A percentile compares a stretch with the other conserved stretches of the same genome.
Evolutionary conservation across 2,797 vertebrate species (phyloP).

Genomic region (Gadopsis marmoratus): DNA sequence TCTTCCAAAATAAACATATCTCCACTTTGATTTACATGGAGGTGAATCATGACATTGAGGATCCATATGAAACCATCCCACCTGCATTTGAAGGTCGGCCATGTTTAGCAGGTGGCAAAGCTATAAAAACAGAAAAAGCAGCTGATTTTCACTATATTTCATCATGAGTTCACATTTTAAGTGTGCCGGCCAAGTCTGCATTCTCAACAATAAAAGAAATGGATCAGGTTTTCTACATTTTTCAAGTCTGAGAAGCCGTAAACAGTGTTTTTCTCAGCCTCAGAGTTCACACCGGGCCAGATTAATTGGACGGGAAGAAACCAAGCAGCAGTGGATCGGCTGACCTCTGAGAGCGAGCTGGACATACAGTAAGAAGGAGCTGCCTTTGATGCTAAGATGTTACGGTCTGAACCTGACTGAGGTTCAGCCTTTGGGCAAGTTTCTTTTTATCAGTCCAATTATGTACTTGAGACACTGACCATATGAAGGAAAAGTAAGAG

Average conservation of each 20-base stretch:
- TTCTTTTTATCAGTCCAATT: slow-evolving; percentile 11
- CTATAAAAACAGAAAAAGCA: not conserved
- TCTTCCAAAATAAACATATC: not conserved
- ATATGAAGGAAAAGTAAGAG: slow-evolving; percentile 3
- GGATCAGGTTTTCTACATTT: slow-evolving; percentile 1
- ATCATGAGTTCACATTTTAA: not conserved
- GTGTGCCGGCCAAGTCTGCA: not conserved
- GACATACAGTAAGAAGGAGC: slow-evolving; percentile 35
- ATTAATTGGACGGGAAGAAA: slow-evolving; percentile 51
- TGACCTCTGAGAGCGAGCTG: slow-evolving; percentile 53
- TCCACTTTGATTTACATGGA: not conserved
- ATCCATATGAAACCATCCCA: not conserved
- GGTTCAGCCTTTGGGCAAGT: slow-evolving; percentile 45
- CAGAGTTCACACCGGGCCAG: slow-evolving; percentile 19
- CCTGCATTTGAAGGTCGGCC: not conserved
- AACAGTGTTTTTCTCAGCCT: not conserved
- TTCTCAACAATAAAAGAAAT: slow-evolving; percentile 5
- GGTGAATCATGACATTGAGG: not conserved
- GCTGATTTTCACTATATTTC: not conserved
- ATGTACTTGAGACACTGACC: not conserved
- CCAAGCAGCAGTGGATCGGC: slow-evolving; percentile 13
- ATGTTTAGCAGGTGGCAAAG: not conserved
- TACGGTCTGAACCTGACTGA: slow-evolving; percentile 39
- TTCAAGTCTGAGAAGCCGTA: slow-evolving; percentile 1
- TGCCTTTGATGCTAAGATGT: slow-evolving; percentile 53